These are phyloP conservation scores for Meriones psammophilus DNA, from an alignment of 2,797 vertebrate genomes.

Conservation along the genomic window DNA sequence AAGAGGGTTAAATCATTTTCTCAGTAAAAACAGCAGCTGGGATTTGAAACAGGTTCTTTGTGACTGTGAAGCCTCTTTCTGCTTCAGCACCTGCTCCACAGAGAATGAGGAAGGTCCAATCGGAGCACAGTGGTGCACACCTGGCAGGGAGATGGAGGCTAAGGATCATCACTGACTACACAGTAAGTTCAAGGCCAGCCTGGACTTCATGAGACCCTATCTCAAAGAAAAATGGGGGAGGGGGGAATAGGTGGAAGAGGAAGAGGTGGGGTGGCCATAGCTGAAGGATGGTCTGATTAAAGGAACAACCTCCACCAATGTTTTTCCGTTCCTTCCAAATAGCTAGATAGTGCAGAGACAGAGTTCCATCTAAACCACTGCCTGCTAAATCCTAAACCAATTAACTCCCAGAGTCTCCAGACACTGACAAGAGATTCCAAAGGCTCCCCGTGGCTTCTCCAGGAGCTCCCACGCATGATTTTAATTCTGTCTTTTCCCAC, in stretches of 20 bases:
- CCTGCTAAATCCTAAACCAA: conserved; percentile 19
- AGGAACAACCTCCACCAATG: background rate
- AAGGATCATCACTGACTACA: background rate
- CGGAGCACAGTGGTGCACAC: background rate
- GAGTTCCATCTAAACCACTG: conserved; percentile 25
- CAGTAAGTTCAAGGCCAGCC: background rate
- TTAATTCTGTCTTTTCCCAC: background rate
- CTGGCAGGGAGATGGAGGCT: background rate
- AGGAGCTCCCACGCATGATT: background rate
- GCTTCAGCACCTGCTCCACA: background rate
- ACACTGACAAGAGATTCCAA: background rate
- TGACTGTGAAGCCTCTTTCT: conserved; percentile 25
- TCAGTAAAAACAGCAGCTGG: conserved; percentile 53
- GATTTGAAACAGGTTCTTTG: conserved; percentile 24
- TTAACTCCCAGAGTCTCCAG: conserved; percentile 40
- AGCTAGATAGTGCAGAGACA: background rate
- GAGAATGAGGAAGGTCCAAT: background rate
- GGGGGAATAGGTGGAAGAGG: background rate
- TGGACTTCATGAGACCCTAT: background rate
- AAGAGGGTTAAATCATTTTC: conserved; percentile 49
- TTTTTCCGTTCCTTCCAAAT: conserved; percentile 33
- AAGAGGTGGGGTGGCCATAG: background rate
- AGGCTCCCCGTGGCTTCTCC: background rate
- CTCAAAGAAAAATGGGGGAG: background rate
- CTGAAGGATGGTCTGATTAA: background rate